phyloP scores from a whole-genome alignment of 2,113 vertebrate species.

The Crotophaga sulcirostris region DNA sequence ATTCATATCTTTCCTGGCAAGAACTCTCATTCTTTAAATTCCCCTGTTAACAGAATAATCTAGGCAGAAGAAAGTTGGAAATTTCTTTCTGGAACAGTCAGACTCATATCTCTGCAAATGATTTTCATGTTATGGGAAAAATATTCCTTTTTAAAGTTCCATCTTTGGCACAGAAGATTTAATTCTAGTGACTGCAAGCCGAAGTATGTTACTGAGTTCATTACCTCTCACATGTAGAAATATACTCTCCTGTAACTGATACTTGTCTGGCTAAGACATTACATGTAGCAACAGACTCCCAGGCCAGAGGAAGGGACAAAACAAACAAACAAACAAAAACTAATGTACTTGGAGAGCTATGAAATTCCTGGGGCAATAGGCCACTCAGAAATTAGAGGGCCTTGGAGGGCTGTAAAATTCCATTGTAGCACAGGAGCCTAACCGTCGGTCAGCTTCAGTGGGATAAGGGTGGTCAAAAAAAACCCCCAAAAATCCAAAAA shows the following conservation, averaged over 20 bases:
- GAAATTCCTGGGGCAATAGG: background rate
- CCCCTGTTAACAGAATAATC: constrained; percentile 4
- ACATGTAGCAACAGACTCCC: background rate
- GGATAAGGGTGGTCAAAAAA: background rate
- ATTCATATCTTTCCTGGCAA: background rate
- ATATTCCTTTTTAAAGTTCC: background rate
- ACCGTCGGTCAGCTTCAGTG: background rate
- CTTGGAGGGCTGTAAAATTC: background rate
- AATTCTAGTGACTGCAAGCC: background rate
- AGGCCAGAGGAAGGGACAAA: background rate
- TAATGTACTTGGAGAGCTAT: background rate
- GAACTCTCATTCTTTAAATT: constrained; percentile 31
- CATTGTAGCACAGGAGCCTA: background rate
- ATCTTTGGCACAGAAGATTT: background rate
- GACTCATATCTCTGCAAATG: background rate
- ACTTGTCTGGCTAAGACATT: background rate
- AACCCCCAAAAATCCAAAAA: background rate
- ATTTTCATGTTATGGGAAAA: background rate
- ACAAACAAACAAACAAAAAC: background rate
- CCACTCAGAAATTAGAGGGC: background rate
- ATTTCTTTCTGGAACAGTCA: background rate
- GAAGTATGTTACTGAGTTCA: background rate
- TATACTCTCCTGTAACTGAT: background rate
- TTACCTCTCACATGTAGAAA: background rate
- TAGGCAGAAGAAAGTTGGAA: background rate